These are phyloP conservation scores for Cyprinus carpio DNA, from an alignment of 2,113 vertebrate species.

Conservation along the genomic window DNA sequence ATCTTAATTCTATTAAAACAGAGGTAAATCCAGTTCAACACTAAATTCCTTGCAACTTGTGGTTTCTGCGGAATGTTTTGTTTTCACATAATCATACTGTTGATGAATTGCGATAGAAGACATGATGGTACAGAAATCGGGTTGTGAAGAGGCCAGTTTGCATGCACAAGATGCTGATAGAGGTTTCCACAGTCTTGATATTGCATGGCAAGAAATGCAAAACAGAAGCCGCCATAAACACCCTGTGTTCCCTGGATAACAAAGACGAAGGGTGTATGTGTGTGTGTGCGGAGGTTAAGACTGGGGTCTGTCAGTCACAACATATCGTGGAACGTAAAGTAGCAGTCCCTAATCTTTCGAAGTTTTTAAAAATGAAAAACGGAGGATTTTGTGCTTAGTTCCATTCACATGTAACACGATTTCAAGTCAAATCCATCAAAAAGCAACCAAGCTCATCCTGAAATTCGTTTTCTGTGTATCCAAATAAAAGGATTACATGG, in stretches of 20 bases:
- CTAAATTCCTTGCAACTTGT: not conserved
- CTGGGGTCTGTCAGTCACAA: conserved; percentile 56
- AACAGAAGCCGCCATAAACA: conserved; percentile 77
- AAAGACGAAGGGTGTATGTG: conserved; percentile 33
- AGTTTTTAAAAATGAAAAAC: too few species aligned
- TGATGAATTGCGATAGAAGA: not conserved
- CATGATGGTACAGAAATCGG: not conserved
- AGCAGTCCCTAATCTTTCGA: conserved; percentile 70
- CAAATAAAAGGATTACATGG: too few species aligned
- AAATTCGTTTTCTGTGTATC: too few species aligned
- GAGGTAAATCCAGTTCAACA: not conserved
- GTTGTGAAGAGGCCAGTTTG: not conserved
- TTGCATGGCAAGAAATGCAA: conserved; percentile 57
- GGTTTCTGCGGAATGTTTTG: not conserved
- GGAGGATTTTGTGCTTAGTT: too few species aligned
- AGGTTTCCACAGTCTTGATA: conserved; percentile 56
- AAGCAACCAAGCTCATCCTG: too few species aligned
- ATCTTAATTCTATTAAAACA: not conserved
- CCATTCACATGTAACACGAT: too few species aligned
- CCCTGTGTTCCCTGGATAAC: conserved; percentile 71
- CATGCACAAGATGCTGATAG: not conserved
- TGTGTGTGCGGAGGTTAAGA: not conserved
- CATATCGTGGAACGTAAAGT: conserved; percentile 66
- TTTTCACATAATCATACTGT: not conserved
- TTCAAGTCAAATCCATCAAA: too few species aligned